Percentiles rank a stretch among this genome's conserved stretches.
phyloP scores from a whole-genome alignment of 2,113 vertebrate genomes.

The Bos taurus region ARS-UCD2.0 NC_037339.1:56368501-56369000 shows the following conservation, averaged over 20 bases:
- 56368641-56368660: not conserved
- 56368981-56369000: not conserved
- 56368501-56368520: not conserved
- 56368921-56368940: not conserved
- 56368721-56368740: not conserved
- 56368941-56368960: not conserved
- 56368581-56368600: accelerated
- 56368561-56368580: accelerated
- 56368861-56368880: not conserved
- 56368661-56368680: not conserved
- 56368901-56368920: not conserved
- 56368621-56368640: not conserved
- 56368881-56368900: not conserved
- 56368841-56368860: not conserved
- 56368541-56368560: not conserved
- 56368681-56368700: not conserved
- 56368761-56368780: not conserved
- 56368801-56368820: not conserved
- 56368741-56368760: not conserved
- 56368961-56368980: not conserved
- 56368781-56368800: not conserved
- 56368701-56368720: not conserved
- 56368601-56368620: not conserved
- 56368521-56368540: not conserved
- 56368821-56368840: not conserved